Base-by-base conservation (phyloP, 2,797 vertebrate species). In the Urocyon cinereoargenteus region DNA sequence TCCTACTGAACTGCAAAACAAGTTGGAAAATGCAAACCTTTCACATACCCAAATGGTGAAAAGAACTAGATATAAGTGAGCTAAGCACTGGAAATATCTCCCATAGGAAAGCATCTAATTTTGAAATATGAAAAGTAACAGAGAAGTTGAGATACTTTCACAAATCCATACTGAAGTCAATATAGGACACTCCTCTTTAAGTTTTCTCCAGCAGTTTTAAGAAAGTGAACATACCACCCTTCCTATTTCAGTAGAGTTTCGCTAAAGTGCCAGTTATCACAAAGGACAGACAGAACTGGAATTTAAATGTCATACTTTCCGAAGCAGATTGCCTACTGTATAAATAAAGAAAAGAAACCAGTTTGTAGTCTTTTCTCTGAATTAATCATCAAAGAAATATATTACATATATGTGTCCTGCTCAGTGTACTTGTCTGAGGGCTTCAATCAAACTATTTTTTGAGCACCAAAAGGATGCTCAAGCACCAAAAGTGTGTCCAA, bases 291-390 rank as follows among this genome's bases (percentile, higher is more conserved):
- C 21, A 51, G 49, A 51, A 40, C 14, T 61, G 3, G 21, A 96
- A 96, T 96, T 87, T 97, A 97, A 96, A 96, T 89, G 96, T 91
- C 72, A n/a, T 92, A 45, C 66, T 79, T 95, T 79, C 79, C 57
- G 61, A 96, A 96, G 53, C 84, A 92, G 88, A 94, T 57, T 66
- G n/a, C 61, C 90, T 92, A 86, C 31, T 72, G 57, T 86, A 64
- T 91, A 90, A 92, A 96, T 51, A 90, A 51, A 88, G 72, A 93
- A 91, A 88, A 84, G 53, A 94, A 90, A 82, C 21, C 31, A 75
- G 53, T 93, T 83, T 88, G 19, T 1, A 36, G 24, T 11, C 70
- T 86, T 77, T 91, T 78, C 83, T 93, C 55, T 90, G 59, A 94
- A 96, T 96, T 89, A 92, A 87, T 96, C 84, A 92, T 66, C 51